A percentile compares a stretch with the other conserved stretches of the same genome.
Evolutionary conservation across 2,888 invertebrate genomes (phyloP).

Genomic region (Platypus cylindrus): DNA sequence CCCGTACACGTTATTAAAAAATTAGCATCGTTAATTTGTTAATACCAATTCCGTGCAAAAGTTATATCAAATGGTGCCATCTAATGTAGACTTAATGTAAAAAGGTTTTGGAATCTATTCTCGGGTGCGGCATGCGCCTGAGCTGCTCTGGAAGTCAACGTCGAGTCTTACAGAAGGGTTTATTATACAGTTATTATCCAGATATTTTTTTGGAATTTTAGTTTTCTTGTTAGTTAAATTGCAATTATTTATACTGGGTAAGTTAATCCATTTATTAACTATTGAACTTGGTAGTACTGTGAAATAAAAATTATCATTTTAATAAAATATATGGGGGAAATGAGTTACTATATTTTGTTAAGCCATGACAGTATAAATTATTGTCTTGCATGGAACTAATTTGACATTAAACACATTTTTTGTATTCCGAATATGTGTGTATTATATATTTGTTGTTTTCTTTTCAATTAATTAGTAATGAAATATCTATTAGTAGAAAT

Average conservation of each 20-base stretch:
- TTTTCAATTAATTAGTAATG: too few species aligned
- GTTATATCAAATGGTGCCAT: too few species aligned
- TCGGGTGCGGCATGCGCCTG: constrained; percentile 23
- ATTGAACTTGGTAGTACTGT: background rate
- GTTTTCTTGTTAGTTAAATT: constrained; percentile 25
- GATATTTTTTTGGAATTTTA: constrained; percentile 21
- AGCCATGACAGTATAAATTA: constrained; percentile 36
- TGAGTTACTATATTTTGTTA: constrained; percentile 22
- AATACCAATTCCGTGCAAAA: too few species aligned
- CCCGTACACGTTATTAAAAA: too few species aligned
- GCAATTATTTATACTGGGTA: constrained; percentile 25
- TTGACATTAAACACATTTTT: constrained; percentile 20
- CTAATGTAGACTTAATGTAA: too few species aligned
- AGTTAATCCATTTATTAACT: constrained; percentile 21
- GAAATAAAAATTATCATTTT: background rate
- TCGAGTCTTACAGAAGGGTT: constrained; percentile 17
- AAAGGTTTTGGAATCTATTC: too few species aligned
- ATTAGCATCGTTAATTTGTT: too few species aligned
- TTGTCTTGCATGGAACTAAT: constrained; percentile 27
- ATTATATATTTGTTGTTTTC: too few species aligned
- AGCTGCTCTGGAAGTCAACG: constrained; percentile 18
- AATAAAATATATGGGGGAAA: constrained; percentile 22
- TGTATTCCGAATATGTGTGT: constrained; percentile 4
- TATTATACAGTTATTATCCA: constrained; percentile 15
- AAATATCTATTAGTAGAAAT: too few species aligned